These are phyloP conservation scores for Psettodes erumei DNA, from an alignment of 2,113 vertebrate species.

Conservation along the genomic window DNA sequence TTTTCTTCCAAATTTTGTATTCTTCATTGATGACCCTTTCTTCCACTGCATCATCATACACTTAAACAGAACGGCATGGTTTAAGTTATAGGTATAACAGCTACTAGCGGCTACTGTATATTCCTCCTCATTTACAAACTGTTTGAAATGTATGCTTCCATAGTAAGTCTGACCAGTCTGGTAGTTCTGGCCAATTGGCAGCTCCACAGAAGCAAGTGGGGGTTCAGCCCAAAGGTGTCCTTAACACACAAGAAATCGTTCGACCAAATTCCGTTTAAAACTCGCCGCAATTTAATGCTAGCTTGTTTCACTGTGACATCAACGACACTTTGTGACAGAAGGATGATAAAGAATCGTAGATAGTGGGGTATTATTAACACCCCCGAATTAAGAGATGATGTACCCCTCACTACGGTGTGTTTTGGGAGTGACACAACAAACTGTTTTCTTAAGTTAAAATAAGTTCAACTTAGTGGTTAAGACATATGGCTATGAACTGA, in stretches of 20 bases:
- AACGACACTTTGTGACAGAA: not conserved
- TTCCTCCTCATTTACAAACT: too few species aligned
- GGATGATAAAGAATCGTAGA: not conserved
- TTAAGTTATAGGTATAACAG: not conserved
- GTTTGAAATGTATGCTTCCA: not conserved
- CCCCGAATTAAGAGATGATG: not conserved
- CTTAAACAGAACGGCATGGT: constrained; percentile 65
- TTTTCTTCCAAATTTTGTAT: constrained; percentile 97
- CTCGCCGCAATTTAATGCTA: not conserved
- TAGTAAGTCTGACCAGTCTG: not conserved
- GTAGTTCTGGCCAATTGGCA: not conserved
- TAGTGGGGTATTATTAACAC: not conserved
- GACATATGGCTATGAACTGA: not conserved
- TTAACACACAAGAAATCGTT: not conserved
- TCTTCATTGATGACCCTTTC: constrained; percentile 94
- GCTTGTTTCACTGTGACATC: not conserved
- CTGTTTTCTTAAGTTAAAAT: not conserved
- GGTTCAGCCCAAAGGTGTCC: not conserved
- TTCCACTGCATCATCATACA: constrained; percentile 92
- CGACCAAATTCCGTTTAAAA: not conserved
- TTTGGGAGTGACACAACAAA: not conserved
- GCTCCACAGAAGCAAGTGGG: not conserved
- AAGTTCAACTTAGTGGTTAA: not conserved
- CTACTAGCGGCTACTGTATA: not conserved
- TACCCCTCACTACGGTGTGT: not conserved